Conservation (phyloP, 2,888 invertebrate species). For the Anodontia alba region DNA sequence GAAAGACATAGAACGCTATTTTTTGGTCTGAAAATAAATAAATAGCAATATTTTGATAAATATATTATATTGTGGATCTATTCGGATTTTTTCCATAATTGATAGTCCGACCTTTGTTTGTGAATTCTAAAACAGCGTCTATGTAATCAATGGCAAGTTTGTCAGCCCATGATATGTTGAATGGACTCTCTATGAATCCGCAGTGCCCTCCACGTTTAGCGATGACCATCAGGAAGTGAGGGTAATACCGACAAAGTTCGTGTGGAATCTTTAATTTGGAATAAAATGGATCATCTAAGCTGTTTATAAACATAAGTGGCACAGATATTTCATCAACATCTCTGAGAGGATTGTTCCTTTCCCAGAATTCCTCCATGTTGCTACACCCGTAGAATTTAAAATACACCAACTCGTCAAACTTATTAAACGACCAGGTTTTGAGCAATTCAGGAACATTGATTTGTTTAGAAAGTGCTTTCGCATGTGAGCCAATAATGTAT, state of each 20-base stretch:
- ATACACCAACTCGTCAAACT: conserved; percentile 72
- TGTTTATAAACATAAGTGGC: conserved; percentile 79
- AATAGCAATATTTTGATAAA: too few relatives aligned
- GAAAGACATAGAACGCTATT: too few relatives aligned
- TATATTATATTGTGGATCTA: conserved; percentile 59
- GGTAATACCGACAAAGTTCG: conserved; percentile 78
- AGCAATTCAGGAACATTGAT: conserved; percentile 68
- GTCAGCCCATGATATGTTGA: conserved; percentile 72
- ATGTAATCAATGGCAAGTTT: conserved; percentile 72
- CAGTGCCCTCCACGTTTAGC: conserved; percentile 80
- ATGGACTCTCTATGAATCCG: conserved; percentile 74
- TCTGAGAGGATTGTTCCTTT: conserved; percentile 78
- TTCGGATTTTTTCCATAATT: conserved; percentile 61
- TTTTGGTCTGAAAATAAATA: too few relatives aligned
- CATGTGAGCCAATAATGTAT: conserved; percentile 68
- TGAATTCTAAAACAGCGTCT: conserved; percentile 71
- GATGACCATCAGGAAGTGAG: conserved; percentile 78
- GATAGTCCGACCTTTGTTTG: conserved; percentile 68
- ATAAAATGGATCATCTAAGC: conserved; percentile 80
- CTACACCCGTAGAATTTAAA: conserved; percentile 66
- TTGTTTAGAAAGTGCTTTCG: conserved; percentile 64
- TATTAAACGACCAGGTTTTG: conserved; percentile 59
- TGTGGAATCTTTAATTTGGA: conserved; percentile 71
- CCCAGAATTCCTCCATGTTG: conserved; percentile 78
- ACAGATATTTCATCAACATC: conserved; percentile 80